phyloP scores from a whole-genome alignment of 2,888 invertebrate genomes.

The Lissocephala sabroskyi region DNA sequence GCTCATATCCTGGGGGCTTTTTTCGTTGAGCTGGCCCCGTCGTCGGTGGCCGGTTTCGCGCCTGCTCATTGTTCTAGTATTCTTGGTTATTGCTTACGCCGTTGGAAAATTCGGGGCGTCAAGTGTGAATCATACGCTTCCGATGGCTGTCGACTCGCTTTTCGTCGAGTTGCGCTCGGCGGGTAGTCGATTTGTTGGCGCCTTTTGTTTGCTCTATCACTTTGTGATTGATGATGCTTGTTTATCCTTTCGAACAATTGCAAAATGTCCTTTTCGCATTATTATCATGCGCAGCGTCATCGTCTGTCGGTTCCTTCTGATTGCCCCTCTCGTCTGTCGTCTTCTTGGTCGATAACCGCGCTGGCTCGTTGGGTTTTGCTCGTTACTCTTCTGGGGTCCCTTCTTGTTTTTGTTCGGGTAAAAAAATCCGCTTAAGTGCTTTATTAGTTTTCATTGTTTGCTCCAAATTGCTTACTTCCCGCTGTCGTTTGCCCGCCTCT shows the following conservation, averaged over 20 bases:
- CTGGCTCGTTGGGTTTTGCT: constrained; percentile 1
- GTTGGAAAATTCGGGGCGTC: background rate
- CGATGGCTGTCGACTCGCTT: background rate
- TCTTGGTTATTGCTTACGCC: constrained; percentile 4
- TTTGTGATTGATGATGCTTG: constrained; percentile 37
- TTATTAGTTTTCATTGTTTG: constrained; percentile 58
- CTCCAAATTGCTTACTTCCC: constrained; percentile 33
- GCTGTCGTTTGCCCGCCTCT: background rate
- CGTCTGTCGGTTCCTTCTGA: background rate
- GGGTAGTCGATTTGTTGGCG: no score
- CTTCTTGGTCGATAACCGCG: no score
- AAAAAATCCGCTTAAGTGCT: constrained; percentile 52
- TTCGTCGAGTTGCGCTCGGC: background rate
- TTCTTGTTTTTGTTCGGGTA: constrained; percentile 22
- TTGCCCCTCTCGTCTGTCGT: constrained; percentile 11
- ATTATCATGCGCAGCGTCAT: constrained; percentile 3
- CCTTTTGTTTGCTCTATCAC: constrained; percentile 3
- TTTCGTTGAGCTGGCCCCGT: constrained; percentile 18
- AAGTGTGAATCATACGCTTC: constrained; percentile 11
- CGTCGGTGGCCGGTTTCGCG: constrained; percentile 32
- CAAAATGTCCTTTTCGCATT: constrained; percentile 13
- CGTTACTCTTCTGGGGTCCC: background rate
- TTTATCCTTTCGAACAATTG: constrained; percentile 19
- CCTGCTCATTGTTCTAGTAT: constrained; percentile 1
- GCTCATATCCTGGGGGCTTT: background rate